Evolutionary conservation across 2,888 invertebrate species (phyloP).

Genomic region (Noctua pronuba): DNA sequence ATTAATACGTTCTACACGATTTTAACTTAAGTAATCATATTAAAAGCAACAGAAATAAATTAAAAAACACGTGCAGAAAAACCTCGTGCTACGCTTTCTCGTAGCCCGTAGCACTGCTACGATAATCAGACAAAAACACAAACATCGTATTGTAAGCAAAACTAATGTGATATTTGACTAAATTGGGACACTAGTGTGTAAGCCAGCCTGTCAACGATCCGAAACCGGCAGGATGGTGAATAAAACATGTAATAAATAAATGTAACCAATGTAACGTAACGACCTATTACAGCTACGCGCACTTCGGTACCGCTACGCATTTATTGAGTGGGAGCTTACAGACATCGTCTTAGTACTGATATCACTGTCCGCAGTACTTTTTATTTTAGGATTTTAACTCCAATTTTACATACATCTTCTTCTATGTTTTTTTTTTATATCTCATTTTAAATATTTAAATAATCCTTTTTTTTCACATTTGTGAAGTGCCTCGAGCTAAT

Average conservation of each 20-base stretch:
- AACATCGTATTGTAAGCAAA: not conserved
- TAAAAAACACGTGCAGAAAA: not conserved
- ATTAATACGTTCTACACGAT: not conserved
- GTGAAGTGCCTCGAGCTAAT: not conserved
- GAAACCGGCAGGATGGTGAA: slow-evolving; percentile 77
- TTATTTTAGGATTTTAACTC: not conserved
- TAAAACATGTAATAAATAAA: slow-evolving; percentile 89
- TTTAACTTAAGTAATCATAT: not conserved
- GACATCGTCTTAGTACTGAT: not conserved
- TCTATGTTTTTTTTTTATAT: not conserved
- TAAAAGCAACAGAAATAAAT: not conserved
- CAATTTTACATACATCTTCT: not conserved
- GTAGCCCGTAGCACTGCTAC: slow-evolving; percentile 62
- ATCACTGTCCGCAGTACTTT: not conserved
- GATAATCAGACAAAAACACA: not conserved
- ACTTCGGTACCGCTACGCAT: slow-evolving; percentile 42
- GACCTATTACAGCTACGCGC: slow-evolving; percentile 74
- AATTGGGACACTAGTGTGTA: slow-evolving; percentile 38
- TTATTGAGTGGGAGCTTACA: slow-evolving; percentile 46
- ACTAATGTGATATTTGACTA: slow-evolving; percentile 47
- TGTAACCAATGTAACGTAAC: slow-evolving; percentile 82
- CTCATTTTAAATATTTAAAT: not conserved
- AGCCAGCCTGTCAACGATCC: slow-evolving; percentile 71
- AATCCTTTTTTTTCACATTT: not conserved
- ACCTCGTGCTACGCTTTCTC: slow-evolving; percentile 50